A percentile compares a stretch with the other conserved stretches of the same genome.
phyloP scores from a whole-genome alignment of 2,888 invertebrate species.

The Patella pellucida region DNA sequence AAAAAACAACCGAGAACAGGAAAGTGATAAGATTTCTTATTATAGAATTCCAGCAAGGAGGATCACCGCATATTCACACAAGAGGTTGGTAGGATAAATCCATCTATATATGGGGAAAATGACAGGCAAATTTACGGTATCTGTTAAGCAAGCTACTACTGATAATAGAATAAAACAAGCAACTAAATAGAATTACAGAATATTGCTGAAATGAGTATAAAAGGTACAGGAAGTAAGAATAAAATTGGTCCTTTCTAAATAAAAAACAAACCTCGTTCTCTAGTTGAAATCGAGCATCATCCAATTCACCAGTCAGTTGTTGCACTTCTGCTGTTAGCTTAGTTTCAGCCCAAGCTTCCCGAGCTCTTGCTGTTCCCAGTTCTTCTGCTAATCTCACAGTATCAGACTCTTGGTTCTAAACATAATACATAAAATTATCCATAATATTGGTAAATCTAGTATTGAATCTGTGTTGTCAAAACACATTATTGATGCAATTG shows the following conservation, averaged over 20 bases:
- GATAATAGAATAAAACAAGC: too few species aligned
- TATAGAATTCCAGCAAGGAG: too few species aligned
- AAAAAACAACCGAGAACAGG: not conserved
- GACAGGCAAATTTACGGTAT: too few species aligned
- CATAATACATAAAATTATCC: not conserved
- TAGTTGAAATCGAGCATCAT: constrained; percentile 44
- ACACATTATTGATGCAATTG: too few species aligned
- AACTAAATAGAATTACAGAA: too few species aligned
- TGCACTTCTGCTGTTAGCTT: constrained; percentile 39
- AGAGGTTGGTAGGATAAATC: too few species aligned
- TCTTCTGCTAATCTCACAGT: constrained; percentile 53
- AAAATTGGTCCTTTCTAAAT: not conserved
- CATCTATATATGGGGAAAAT: too few species aligned
- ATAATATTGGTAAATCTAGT: not conserved
- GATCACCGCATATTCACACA: too few species aligned
- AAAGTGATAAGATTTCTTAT: too few species aligned
- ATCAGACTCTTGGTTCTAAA: constrained; percentile 46
- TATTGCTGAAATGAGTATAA: too few species aligned
- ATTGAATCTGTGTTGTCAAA: not conserved
- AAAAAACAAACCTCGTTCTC: constrained; percentile 45
- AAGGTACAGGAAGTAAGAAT: too few species aligned
- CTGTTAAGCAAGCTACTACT: too few species aligned
- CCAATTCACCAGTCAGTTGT: constrained; percentile 48
- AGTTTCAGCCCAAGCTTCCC: constrained; percentile 46
- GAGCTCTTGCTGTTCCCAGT: constrained; percentile 49